phyloP scores from a whole-genome alignment of 2,113 vertebrate genomes.

The Vulpes vulpes region DNA sequence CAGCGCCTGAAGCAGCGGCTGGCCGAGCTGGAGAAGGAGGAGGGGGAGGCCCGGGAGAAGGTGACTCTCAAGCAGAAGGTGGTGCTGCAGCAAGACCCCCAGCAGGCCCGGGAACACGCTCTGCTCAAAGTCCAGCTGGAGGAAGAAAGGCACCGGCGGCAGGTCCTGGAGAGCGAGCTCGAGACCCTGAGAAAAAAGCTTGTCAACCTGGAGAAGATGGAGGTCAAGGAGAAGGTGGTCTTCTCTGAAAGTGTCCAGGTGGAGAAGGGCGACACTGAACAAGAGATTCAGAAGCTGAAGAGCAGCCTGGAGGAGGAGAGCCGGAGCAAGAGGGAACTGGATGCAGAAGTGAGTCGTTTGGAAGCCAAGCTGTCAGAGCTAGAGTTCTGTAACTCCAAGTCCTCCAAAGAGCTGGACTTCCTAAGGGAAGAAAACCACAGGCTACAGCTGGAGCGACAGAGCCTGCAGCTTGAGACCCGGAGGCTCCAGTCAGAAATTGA shows the following conservation, averaged over 20 bases:
- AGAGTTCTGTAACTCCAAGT: slow-evolving; percentile 97
- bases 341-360: slow-evolving; percentile 89
- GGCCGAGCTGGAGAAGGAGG: slow-evolving; percentile 90
- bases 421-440: slow-evolving; percentile 95
- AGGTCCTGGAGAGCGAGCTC: slow-evolving; percentile 93
- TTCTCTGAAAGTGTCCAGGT: slow-evolving; percentile 97
- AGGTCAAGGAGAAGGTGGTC: slow-evolving; percentile 96
- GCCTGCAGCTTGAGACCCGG: slow-evolving; percentile 93
- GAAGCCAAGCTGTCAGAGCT: slow-evolving; percentile 92
- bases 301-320: slow-evolving; percentile 94
- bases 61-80: slow-evolving; percentile 98
- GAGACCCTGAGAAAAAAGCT: slow-evolving; percentile 92
- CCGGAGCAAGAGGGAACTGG: slow-evolving; percentile 91
- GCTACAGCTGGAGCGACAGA: slow-evolving; percentile 96
- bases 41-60: slow-evolving; percentile 93
- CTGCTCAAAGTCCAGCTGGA: slow-evolving; percentile 94
- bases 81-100: slow-evolving; percentile 97
- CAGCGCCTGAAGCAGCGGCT: slow-evolving; percentile 93
- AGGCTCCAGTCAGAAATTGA: slow-evolving; percentile 95
- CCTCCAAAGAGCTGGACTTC: slow-evolving; percentile 95
- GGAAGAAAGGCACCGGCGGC: slow-evolving; percentile 93
- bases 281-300: slow-evolving; percentile 94
- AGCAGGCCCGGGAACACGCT: slow-evolving; percentile 96
- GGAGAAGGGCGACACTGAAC: slow-evolving; percentile 94
- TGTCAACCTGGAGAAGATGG: slow-evolving; percentile 91